Evolutionary conservation across 1,140 invertebrate species (phyloP), one percentile per base, ranked within the genome.

Genomic region (Telenomus remus): DNA sequence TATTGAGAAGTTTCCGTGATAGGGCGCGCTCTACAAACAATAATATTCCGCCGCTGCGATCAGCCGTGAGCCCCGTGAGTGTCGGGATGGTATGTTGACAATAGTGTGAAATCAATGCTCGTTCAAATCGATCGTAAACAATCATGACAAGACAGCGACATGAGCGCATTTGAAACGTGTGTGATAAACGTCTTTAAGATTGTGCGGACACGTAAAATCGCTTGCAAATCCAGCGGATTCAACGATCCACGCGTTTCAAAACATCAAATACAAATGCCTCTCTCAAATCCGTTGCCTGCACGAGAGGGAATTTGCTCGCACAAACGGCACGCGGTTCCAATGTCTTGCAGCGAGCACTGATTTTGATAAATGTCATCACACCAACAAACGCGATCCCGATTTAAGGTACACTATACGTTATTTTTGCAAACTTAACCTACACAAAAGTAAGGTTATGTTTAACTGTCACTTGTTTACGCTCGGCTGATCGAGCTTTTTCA

Each of bases 331-430:
- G 37, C 37, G 37, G 34, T 14, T 51, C 69, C 46, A 42, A 65
- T 73, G 70, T 33, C 15, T 48, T 47, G 50, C 44, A 19, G 16
- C 12, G 6, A 13, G 13, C 11, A 44, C 43, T 27, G 12, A 44
- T 33, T n/a, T 66, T 47, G 63, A 78, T 79, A 83, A 82, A 86
- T 84, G 84, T 79, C 82, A 71, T 64, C 81, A 14, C 81, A 81
- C 57, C 79, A 81, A 34, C 80, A 68, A 51, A 82, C 55, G 9
- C 79, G 79, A 37, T 81, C 83, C 42, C 80, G 81, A 74, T 85
- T 84, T 55, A 85, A 86, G 83, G 84, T 86, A 84, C 19, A 27
- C n/a, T n/a, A 27, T 6, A 27, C 19, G 19, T 7, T 44, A 11
- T 6, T n/a, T 27, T 42, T 1, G 9, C 13, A 12, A 49, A 50